Evolutionary conservation across 1,140 invertebrate species (phyloP).

Genomic region (Pissodes strobi): DNA sequence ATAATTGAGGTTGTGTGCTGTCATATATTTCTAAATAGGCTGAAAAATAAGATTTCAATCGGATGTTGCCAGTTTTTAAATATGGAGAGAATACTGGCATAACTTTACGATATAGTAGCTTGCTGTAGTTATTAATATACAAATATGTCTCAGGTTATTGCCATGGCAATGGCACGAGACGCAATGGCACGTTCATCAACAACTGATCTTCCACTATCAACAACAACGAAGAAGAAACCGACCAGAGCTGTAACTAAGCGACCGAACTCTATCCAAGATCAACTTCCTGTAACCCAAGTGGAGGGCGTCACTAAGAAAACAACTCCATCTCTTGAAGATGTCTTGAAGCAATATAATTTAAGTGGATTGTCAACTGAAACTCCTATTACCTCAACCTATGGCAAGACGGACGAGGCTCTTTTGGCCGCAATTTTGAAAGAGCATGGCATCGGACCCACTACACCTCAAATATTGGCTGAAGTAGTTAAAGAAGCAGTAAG

Average conservation of each 20-base stretch:
- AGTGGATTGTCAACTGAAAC: slow-evolving; percentile 36
- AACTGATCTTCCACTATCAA: slow-evolving; percentile 18
- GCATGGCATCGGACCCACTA: slow-evolving; percentile 68
- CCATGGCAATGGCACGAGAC: slow-evolving; percentile 45
- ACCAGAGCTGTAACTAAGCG: slow-evolving; percentile 27
- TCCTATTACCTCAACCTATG: slow-evolving; percentile 51
- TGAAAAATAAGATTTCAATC: too few species aligned
- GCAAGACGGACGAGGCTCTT: slow-evolving; percentile 66
- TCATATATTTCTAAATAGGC: too few species aligned
- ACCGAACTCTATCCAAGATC: slow-evolving; percentile 38
- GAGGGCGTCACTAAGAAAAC: slow-evolving; percentile 32
- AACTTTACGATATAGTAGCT: too few species aligned
- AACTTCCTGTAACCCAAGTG: slow-evolving; percentile 22
- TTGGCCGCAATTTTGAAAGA: slow-evolving; percentile 69
- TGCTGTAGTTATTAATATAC: too few species aligned
- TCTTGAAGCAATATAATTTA: slow-evolving; percentile 46
- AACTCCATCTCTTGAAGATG: slow-evolving; percentile 39
- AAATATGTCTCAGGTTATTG: slow-evolving; percentile 43
- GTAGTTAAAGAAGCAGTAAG: slow-evolving; percentile 64
- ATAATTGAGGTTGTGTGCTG: too few species aligned
- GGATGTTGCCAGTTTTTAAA: too few species aligned
- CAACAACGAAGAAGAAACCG: slow-evolving; percentile 17
- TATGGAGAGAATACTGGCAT: too few species aligned
- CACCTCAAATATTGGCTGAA: slow-evolving; percentile 61
- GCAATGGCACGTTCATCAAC: slow-evolving; percentile 25